Base-by-base conservation (phyloP, 2,888 invertebrate species). In the Agonopterix subpropinquella region DNA sequence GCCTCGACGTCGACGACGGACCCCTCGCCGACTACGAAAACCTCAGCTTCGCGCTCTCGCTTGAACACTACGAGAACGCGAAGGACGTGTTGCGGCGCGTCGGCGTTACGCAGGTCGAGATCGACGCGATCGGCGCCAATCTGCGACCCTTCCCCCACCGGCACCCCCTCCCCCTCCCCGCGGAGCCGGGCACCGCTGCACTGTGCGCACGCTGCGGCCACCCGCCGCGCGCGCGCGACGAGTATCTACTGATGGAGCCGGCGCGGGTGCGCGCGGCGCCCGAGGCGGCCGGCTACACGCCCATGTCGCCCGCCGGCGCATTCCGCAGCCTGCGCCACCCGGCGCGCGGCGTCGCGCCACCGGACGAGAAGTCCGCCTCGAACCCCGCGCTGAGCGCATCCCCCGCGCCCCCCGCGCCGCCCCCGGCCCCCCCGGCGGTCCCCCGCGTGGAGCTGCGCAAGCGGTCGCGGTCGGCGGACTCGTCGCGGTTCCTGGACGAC, bases 41-140 rank as follows among this genome's bases (percentile, higher is more conserved):
- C 65, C 89, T 95, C 59, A 92, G 93, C 65, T 95, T 95, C 74
- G 93, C 94, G 49, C 90, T 94, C 60, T 94, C 94, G 0, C 41
- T 95, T 35, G 92, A 93, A 64, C 90, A 94, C 56, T 95, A 95
- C 67, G 95, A 95, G 73, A 95, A 95, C 70, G 93, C 94, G 44
- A 92, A 92, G 62, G 93, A 94, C 63, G 72, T 93, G 44, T 64
- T 92, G 35, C 80, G 89, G 43, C 90, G 86, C 62, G 90, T 90
- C 0, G 91, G 90, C 2, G 87, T 91, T 1, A 89, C 90, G 5
- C 86, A 86, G 53, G 72, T 77, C n/a, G 90, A 90, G 59, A 64
- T 90, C 7, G 81, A 89, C 50, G 85, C 82, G 0, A 73, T 84
- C 37, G 68, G 81, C 53, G 72, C 74, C 15, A 80, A 80, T 50